Base-by-base conservation (phyloP, 2,797 vertebrate species). In the Malurus leucopterus region DNA sequence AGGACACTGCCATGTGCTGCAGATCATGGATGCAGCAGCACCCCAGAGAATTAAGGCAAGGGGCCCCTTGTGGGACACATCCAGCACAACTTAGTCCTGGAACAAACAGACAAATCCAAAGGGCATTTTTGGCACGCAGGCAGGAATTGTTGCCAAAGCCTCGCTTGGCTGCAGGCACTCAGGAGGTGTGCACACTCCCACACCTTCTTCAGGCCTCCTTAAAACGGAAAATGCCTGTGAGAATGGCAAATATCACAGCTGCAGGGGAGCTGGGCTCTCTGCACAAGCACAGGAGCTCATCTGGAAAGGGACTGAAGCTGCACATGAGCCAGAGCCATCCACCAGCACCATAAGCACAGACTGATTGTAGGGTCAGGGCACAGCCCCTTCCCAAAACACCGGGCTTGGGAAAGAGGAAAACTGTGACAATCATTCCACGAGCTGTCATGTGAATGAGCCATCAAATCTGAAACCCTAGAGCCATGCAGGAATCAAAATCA, bases 21-120 rank as follows among this genome's bases (percentile, higher is more conserved):
- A 2, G 43, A 68, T 5, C 61, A 63, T 1, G 21, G 49, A 16
- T 32, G 14, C 29, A 62, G 57, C 40, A 50, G 55, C 43, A 40
- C 40, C 11, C 3, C 57, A 88, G 49, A 73, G 27, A 93, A 62
- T 61, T 51, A 75, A 84, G 67, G 47, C 50, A 81, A 58, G 23
- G 29, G 24, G 16, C 29, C 86, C 59, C 68, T 88, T 50, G 0
- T 51, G 44, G 63, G 36, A 72, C 2, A 1, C 26, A 80, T 63
- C 68, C 26, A 34, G 71, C 57, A 68, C 40, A 49, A 22, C 34
- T 91, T 55, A 51, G 40, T 90, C 73, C 57, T 26, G 13, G 71
- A 81, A 49, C 17, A 4, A 59, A 59, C 46, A 78, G 75, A 32
- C 41, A 30, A 87, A 70, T 38, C 41, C 67, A 88, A 92, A 81